Evolutionary conservation across 2,113 vertebrate genomes (phyloP).

Genomic region (Barnardius zonarius): DNA sequence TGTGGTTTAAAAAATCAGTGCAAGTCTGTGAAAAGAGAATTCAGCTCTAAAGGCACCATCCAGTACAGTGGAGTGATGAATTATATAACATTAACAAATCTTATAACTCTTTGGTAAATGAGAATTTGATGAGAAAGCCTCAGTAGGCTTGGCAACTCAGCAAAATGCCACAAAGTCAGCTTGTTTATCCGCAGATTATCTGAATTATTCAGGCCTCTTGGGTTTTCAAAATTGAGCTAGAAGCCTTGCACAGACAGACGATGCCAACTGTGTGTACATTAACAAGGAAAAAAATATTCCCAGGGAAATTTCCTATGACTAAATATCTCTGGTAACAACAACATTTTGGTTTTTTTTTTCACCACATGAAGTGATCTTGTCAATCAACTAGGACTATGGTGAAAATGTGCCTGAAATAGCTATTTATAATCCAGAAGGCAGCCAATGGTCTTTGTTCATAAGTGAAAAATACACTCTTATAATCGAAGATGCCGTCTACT

Average conservation of each 20-base stretch:
- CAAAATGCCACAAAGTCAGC: conserved; percentile 26
- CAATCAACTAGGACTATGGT: background rate
- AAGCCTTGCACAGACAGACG: conserved; percentile 20
- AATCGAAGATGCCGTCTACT: background rate
- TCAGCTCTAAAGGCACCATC: background rate
- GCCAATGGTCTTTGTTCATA: background rate
- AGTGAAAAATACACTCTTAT: background rate
- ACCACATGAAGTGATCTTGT: background rate
- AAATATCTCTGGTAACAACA: conserved; percentile 22
- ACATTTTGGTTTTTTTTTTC: background rate
- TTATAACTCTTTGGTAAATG: conserved; percentile 36
- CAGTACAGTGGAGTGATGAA: conserved; percentile 6
- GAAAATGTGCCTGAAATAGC: background rate
- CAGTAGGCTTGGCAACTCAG: conserved; percentile 26
- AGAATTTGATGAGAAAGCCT: conserved; percentile 44
- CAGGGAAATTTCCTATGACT: conserved; percentile 2
- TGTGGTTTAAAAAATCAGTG: background rate
- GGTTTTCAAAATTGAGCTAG: conserved; percentile 33
- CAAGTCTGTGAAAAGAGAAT: background rate
- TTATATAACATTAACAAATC: conserved; percentile 46
- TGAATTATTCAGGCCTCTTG: conserved; percentile 53
- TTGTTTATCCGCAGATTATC: conserved; percentile 43
- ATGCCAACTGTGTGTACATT: background rate
- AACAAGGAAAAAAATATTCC: conserved; percentile 45
- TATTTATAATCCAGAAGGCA: background rate